Conservation (phyloP, 1,140 invertebrate species). For the Goniozus legneri region DNA sequence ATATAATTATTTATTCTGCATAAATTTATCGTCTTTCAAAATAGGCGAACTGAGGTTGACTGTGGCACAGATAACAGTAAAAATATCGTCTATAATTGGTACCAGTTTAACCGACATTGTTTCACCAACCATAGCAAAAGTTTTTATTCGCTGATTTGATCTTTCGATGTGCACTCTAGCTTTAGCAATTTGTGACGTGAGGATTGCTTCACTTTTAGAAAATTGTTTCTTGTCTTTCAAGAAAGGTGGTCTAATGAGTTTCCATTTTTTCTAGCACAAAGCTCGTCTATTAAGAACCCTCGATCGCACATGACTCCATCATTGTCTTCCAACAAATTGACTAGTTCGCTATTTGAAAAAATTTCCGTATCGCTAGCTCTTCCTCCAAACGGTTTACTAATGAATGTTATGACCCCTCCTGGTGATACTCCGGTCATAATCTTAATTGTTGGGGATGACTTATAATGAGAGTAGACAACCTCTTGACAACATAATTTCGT, state of each 20-base stretch:
- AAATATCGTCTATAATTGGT: constrained; percentile 16
- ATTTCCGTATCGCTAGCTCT: constrained; percentile 30
- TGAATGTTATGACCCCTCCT: constrained; percentile 23
- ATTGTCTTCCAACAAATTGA: constrained; percentile 7
- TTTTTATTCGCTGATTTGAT: constrained; percentile 15
- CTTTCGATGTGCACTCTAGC: constrained; percentile 18
- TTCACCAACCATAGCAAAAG: constrained; percentile 12
- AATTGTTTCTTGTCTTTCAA: constrained; percentile 6
- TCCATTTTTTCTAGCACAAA: not conserved
- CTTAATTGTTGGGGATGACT: constrained; percentile 28
- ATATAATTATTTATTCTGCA: constrained; percentile 14
- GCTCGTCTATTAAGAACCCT: constrained; percentile 13
- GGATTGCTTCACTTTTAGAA: constrained; percentile 7
- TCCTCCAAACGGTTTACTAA: constrained; percentile 27
- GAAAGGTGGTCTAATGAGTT: not conserved
- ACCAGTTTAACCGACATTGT: constrained; percentile 11
- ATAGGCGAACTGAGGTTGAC: constrained; percentile 17
- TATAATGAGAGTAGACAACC: constrained; percentile 26
- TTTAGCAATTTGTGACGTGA: constrained; percentile 11
- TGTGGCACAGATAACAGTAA: constrained; percentile 15
- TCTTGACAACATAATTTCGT: constrained; percentile 10
- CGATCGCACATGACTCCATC: constrained; percentile 3
- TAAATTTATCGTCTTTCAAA: constrained; percentile 17
- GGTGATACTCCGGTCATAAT: constrained; percentile 27
- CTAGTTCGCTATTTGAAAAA: constrained; percentile 24